Evolutionary conservation across 2,888 invertebrate genomes (phyloP).

Genomic region (Gibbula magus): DNA sequence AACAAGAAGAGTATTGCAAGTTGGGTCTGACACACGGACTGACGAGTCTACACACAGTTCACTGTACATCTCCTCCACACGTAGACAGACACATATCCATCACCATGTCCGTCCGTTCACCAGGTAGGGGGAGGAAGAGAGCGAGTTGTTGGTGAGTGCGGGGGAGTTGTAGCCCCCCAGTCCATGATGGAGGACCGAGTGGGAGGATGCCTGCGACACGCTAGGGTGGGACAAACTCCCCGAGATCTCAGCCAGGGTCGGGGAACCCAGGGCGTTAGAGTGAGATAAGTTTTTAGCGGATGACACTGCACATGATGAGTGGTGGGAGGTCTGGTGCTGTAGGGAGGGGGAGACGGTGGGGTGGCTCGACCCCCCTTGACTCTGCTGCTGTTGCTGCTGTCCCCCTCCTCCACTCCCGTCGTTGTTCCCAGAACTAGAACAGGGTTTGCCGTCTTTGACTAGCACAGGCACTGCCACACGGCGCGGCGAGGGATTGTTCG

Average conservation of each 20-base stretch:
- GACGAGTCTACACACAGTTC: constrained; percentile 6
- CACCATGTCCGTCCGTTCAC: constrained; percentile 66
- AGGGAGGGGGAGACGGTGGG: constrained; percentile 31
- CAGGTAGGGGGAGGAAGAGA: constrained; percentile 63
- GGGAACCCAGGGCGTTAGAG: constrained; percentile 36
- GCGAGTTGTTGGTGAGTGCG: constrained; percentile 55
- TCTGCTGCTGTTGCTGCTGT: constrained; percentile 55
- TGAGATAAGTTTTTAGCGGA: constrained; percentile 48
- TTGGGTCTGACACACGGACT: background rate
- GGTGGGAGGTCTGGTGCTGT: constrained; percentile 37
- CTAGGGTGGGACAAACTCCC: constrained; percentile 31
- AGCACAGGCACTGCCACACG: constrained; percentile 75
- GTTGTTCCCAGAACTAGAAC: constrained; percentile 70
- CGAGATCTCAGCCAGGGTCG: constrained; percentile 41
- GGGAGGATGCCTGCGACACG: constrained; percentile 36
- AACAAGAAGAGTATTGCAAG: constrained; percentile 10
- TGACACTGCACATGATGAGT: constrained; percentile 49
- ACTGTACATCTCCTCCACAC: background rate
- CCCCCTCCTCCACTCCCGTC: constrained; percentile 35
- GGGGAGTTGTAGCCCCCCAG: constrained; percentile 58
- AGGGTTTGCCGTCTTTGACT: constrained; percentile 78
- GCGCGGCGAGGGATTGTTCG: constrained; percentile 63
- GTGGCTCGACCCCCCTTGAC: constrained; percentile 25
- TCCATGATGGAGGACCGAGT: constrained; percentile 55
- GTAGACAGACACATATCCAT: constrained; percentile 11